Evolutionary conservation across 2,113 vertebrate species (phyloP), one percentile per base, ranked within the genome.

Genomic region (Shinisaurus crocodilurus): DNA sequence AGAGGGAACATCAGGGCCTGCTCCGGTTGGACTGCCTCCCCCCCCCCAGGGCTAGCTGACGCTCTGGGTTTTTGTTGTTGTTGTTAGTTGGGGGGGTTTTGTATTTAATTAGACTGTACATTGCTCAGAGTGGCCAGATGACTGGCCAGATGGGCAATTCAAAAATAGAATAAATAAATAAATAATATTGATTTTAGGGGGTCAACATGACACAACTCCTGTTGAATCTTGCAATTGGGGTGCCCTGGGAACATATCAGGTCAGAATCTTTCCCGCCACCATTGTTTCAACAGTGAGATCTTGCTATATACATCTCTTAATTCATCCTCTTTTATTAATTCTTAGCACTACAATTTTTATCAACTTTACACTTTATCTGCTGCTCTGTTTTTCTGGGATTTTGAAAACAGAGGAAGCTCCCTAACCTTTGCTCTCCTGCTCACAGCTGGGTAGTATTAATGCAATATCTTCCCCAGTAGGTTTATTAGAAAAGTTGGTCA

Each of bases 401-500:
- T 69, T 57, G 48, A 43, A 88, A 40, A 57, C 20, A 48, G n/a
- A 76, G 43, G n/a, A 25, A 34, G 9, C 70, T 84, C 72, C 9
- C 3, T 77, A 90, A 84, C 81, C 70, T 84, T 67, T 89, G 57
- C 82, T 50, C 34, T 77, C 60, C 63, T 57, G 63, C 45, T 90
- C 89, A 69, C 89, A 90, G 89, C 75, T 86, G 83, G 83, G 45
- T 80, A 80, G 45, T 32, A 86, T 86, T 90, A 80, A 86, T 80
- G 83, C 76, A 90, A 90, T 90, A 69, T 79, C 60, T 86, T 90
- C 83, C 89, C 84, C 83, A 86, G 83, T 90, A 70, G 89, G 89
- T 43, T 90, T 50, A 90, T 86, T 86, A 79, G 45, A 84, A 80
- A 86, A 90, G 82, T 69, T 85, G 63, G 83, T 86, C 83, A 86